Evolutionary conservation across 1,140 invertebrate genomes (phyloP), one percentile per base, ranked within the genome.

Genomic region (Musca domestica): DNA sequence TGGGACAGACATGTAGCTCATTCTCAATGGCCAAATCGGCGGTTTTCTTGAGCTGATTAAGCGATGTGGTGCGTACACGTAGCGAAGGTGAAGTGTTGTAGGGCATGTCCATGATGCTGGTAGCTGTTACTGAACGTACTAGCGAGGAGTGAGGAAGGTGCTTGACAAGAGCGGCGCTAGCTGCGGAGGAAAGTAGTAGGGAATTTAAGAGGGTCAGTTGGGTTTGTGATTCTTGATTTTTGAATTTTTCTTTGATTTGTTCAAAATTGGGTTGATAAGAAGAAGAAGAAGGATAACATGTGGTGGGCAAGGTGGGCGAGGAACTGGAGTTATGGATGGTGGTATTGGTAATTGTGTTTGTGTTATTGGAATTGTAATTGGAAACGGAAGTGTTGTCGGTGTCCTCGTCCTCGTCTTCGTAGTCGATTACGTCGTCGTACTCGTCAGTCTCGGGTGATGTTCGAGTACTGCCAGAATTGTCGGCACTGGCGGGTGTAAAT

Each of bases 1-100:
- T 88, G 2, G 88, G 86, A 75, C 87, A 88, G 73, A 84, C 75
- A 71, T 86, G 86, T 69, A 88, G 78, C 27, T 81, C 76, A 41
- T 80, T 81, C 47, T 79, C 79, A 1, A 77, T 81, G 14, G 76
- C 78, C 73, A 81, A 27, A 71, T 88, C 87, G 69, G 83, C 84
- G 67, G 79, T 83, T 66, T 86, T 85, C 77, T 83, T 82, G 22
- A 81, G 73, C 69, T 77, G 82, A 73, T 83, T 84, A 49, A 84
- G 73, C 73, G 83, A 82, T 68, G 75, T 84, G 78, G 85, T 85
- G 81, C 86, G 85, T 71, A 86, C 79, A 68, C 86, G 85, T 79
- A 87, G 78, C 76, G 86, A 87, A 70, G 85, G 85, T 76, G 84
- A 85, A 63, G 82, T 84, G 81, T 84, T 86, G 71, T 76, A 80